Percentiles rank a stretch among this genome's conserved stretches.
These are phyloP conservation scores for Crematogaster levior DNA, from an alignment of 2,888 invertebrate genomes.

Conservation along the genomic window DNA sequence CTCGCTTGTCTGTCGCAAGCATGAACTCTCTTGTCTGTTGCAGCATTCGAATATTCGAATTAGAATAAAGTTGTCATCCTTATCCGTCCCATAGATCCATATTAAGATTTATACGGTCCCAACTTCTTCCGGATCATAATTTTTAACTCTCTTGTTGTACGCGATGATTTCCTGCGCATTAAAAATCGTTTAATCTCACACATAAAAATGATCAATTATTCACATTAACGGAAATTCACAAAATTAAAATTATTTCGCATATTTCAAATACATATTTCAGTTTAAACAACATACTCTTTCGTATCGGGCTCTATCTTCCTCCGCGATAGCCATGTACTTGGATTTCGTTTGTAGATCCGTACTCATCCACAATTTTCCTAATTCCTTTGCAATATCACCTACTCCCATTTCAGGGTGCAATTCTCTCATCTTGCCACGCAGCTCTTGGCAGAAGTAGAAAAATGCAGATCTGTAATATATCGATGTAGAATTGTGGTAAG, in stretches of 20 bases:
- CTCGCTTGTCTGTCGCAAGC: constrained; percentile 15
- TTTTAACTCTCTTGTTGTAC: constrained; percentile 75
- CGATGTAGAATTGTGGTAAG: not conserved
- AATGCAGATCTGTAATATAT: constrained; percentile 94
- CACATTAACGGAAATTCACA: not conserved
- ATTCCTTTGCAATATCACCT: constrained; percentile 98
- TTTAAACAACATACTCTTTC: constrained; percentile 91
- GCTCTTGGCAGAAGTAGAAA: constrained; percentile 99
- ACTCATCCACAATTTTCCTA: constrained; percentile 97
- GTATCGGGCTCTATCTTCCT: constrained; percentile 98
- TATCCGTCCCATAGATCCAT: not conserved
- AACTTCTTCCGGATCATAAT: constrained; percentile 73
- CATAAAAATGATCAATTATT: not conserved
- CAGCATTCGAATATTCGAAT: constrained; percentile 58
- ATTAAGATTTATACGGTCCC: constrained; percentile 69
- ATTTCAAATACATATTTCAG: not conserved
- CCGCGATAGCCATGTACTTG: constrained; percentile 97
- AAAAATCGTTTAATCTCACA: constrained; percentile 12
- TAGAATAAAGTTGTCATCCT: constrained; percentile 61
- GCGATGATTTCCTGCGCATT: constrained; percentile 72
- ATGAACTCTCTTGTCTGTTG: constrained; percentile 57
- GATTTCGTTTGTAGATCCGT: constrained; percentile 93
- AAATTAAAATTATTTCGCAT: not conserved
- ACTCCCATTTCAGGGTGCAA: constrained; percentile 97
- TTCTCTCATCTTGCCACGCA: constrained; percentile 97